These are phyloP conservation scores for Colinus virginianus DNA, from an alignment of 2,113 vertebrate species.

Conservation along the genomic window DNA sequence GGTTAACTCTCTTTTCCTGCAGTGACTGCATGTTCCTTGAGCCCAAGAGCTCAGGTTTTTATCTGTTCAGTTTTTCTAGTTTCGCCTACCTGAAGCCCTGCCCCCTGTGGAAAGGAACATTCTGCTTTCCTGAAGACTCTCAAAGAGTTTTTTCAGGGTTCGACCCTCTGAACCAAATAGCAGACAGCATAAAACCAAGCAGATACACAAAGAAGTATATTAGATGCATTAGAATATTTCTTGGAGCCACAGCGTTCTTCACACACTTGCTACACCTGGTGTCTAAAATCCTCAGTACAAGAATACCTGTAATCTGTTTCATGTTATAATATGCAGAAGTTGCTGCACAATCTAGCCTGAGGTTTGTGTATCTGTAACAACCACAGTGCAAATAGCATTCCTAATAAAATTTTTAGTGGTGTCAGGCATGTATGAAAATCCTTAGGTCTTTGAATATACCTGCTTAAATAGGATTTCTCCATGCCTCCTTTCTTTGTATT, in stretches of 20 bases:
- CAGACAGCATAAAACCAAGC: not conserved
- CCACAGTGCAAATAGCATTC: conserved; percentile 5
- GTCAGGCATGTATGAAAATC: conserved; percentile 1
- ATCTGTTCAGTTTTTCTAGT: not conserved
- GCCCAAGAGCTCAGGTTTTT: not conserved
- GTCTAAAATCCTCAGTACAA: not conserved
- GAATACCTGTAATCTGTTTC: not conserved
- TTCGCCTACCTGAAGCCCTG: not conserved
- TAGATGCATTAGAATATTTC: not conserved
- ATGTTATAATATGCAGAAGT: conserved; percentile 39
- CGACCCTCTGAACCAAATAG: not conserved
- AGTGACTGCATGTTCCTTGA: not conserved
- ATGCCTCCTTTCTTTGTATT: not conserved
- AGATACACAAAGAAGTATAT: not conserved
- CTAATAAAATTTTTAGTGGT: not conserved
- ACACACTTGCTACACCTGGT: not conserved
- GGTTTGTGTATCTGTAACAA: conserved; percentile 42
- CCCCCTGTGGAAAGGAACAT: not conserved
- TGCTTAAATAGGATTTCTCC: conserved; percentile 9
- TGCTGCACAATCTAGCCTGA: conserved; percentile 8
- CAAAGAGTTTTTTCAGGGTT: not conserved
- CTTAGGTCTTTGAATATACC: not conserved
- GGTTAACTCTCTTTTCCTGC: not conserved
- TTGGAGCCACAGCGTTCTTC: not conserved
- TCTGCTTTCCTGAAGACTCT: conserved; percentile 1